These are phyloP conservation scores for Ptilorrhoa leucosticta DNA, from an alignment of 2,113 vertebrate species.

Conservation along the genomic window DNA sequence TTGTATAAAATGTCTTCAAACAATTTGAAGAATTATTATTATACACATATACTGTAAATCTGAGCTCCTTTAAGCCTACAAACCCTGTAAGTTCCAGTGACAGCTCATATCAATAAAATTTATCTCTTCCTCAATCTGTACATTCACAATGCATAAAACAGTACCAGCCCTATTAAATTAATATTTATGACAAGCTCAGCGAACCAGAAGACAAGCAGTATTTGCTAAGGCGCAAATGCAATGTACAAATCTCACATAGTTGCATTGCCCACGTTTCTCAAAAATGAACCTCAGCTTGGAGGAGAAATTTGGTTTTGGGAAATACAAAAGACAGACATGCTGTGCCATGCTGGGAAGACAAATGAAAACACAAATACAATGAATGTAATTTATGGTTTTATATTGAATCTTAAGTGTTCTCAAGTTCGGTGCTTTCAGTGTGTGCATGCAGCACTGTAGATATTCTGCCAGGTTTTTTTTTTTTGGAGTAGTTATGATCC, in stretches of 20 bases:
- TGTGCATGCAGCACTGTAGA: not conserved
- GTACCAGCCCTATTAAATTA: slow-evolving; percentile 16
- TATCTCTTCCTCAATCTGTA: slow-evolving; percentile 39
- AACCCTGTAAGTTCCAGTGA: not conserved
- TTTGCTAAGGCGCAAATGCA: not conserved
- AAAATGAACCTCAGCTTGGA: not conserved
- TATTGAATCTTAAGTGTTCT: not conserved
- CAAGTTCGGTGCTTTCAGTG: not conserved
- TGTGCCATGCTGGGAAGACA: not conserved
- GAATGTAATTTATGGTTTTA: not conserved
- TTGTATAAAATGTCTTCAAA: not conserved
- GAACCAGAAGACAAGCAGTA: not conserved
- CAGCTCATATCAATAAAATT: not conserved
- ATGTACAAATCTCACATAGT: not conserved
- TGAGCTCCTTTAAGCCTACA: not conserved
- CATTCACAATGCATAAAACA: not conserved
- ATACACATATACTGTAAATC: not conserved
- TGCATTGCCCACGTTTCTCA: not conserved
- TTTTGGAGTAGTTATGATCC: not conserved
- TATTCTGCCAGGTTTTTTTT: not conserved
- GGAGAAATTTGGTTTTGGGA: not conserved
- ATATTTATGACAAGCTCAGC: slow-evolving; percentile 19
- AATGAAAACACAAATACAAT: not conserved
- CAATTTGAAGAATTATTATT: not conserved
- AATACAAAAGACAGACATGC: not conserved